These are phyloP conservation scores for Porites australiensis DNA, from an alignment of 64 coral and sea anemone genomes.

Conservation along the genomic window DNA sequence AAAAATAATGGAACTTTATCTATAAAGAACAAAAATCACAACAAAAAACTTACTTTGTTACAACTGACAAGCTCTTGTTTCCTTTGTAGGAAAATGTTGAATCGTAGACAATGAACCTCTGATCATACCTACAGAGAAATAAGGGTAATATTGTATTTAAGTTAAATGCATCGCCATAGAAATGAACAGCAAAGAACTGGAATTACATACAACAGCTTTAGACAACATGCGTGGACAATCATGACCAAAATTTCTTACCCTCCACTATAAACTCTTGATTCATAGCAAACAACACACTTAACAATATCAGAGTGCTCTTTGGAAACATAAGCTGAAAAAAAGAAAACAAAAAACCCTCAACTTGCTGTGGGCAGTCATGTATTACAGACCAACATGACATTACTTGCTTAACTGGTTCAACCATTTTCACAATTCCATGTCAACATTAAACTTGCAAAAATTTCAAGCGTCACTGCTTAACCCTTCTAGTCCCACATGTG, in stretches of 20 bases:
- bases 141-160: neutral
- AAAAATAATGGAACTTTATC: too few relatives aligned
- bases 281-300: slow-evolving; percentile 89
- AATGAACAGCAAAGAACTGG: too few relatives aligned
- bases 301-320: slow-evolving; percentile 91
- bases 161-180: neutral
- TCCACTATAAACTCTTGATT: slow-evolving; percentile 95
- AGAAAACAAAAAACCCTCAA: neutral
- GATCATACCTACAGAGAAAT: slow-evolving; percentile 80
- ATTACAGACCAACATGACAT: too few relatives aligned
- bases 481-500: too few relatives aligned
- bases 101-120: slow-evolving; percentile 95
- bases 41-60: slow-evolving; percentile 79
- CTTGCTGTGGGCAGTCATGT: too few relatives aligned
- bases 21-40: too few relatives aligned
- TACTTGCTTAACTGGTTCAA: neutral
- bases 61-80: slow-evolving; percentile 84
- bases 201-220: too few relatives aligned
- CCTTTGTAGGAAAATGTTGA: slow-evolving; percentile 93
- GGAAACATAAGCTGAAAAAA: slow-evolving; percentile 76
- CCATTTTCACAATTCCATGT: too few relatives aligned
- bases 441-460: too few relatives aligned
- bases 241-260: slow-evolving; percentile 66
- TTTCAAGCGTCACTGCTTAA: too few relatives aligned
- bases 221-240: neutral